Conservation (phyloP, 2,113 vertebrate genomes). For the Ariopsis seemanni region DNA sequence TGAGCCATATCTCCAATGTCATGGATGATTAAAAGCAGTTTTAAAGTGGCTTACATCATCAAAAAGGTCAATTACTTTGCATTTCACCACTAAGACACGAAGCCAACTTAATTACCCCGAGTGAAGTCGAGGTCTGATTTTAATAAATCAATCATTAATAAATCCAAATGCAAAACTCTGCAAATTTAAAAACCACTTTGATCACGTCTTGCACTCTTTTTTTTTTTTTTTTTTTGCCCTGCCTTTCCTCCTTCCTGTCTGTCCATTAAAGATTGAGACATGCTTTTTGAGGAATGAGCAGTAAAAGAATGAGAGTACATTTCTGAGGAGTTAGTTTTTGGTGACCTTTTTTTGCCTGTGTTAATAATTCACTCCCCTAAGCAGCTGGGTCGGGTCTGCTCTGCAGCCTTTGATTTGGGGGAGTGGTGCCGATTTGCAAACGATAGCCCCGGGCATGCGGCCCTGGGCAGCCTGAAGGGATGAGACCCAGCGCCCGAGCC, state of each 20-base stretch:
- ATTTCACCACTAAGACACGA: constrained; percentile 68
- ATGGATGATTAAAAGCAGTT: constrained; percentile 47
- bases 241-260: constrained; percentile 49
- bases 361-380: constrained; percentile 75
- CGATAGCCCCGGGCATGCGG: constrained; percentile 71
- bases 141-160: constrained; percentile 68
- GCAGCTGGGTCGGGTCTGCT: constrained; percentile 68
- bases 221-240: not conserved
- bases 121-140: constrained; percentile 57
- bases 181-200: constrained; percentile 67
- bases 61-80: constrained; percentile 58
- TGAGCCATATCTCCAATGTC: constrained; percentile 32
- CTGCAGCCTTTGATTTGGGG: constrained; percentile 74
- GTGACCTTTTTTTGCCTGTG: constrained; percentile 65
- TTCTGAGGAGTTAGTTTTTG: constrained; percentile 53
- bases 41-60: constrained; percentile 51
- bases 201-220: constrained; percentile 53
- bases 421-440: constrained; percentile 72
- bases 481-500: constrained; percentile 27
- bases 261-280: constrained; percentile 68
- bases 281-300: constrained; percentile 57
- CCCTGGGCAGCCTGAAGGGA: constrained; percentile 68
- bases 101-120: constrained; percentile 65
- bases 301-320: constrained; percentile 39
- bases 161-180: constrained; percentile 63